Percentiles rank a stretch among this genome's conserved stretches.
phyloP scores from a whole-genome alignment of 2,888 invertebrate species.

The Drosophila flavopinicola region DNA sequence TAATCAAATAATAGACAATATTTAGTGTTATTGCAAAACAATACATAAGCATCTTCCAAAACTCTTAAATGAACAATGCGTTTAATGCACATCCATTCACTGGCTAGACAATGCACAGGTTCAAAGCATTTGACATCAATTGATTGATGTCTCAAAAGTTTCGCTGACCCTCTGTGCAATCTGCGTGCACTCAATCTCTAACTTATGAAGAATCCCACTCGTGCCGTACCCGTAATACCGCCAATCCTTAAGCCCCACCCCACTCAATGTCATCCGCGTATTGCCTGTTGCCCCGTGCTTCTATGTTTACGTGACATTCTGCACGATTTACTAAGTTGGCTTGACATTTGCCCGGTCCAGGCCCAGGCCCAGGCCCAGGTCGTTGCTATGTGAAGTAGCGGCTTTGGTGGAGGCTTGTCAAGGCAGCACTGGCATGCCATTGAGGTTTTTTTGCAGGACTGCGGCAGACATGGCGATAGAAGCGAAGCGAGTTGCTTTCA shows the following conservation, averaged over 20 bases:
- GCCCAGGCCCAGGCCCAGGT: slow-evolving; percentile 19
- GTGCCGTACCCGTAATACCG: slow-evolving; percentile 45
- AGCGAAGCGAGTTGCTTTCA: slow-evolving; percentile 41
- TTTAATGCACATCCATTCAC: slow-evolving; percentile 1
- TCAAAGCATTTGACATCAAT: slow-evolving; percentile 31
- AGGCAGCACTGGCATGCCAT: slow-evolving; percentile 34
- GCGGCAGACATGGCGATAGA: not conserved
- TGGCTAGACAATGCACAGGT: not conserved
- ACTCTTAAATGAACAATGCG: not conserved
- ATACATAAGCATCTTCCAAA: not conserved
- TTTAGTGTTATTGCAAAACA: not conserved
- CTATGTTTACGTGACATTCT: slow-evolving; percentile 69
- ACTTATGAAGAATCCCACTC: slow-evolving; percentile 17
- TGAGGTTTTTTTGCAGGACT: slow-evolving; percentile 13
- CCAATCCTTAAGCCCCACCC: slow-evolving; percentile 50
- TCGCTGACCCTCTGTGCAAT: slow-evolving; percentile 28
- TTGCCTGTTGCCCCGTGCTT: slow-evolving; percentile 19
- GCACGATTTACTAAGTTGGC: slow-evolving; percentile 64
- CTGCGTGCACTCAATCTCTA: slow-evolving; percentile 26
- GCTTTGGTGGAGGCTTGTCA: slow-evolving; percentile 18
- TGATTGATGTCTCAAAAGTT: slow-evolving; percentile 54
- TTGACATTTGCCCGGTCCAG: slow-evolving; percentile 52
- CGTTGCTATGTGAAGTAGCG: slow-evolving; percentile 18
- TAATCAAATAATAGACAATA: not conserved
- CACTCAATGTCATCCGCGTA: slow-evolving; percentile 8